phyloP scores from a whole-genome alignment of 1,140 invertebrate genomes.

The Adelges cooleyi region DNA sequence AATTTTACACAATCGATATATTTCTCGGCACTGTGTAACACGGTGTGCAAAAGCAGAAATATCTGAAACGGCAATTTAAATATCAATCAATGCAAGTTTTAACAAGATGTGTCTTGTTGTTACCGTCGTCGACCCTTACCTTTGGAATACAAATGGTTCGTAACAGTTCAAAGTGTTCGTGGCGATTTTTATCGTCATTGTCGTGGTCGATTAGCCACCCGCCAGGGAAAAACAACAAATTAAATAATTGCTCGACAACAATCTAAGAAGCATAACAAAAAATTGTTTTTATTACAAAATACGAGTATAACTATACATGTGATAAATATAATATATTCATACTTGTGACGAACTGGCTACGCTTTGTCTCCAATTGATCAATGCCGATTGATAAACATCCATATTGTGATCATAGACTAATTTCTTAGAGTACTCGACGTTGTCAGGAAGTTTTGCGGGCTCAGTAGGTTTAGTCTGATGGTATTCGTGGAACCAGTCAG shows the following conservation, averaged over 20 bases:
- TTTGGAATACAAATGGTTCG: constrained; percentile 73
- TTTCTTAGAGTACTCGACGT: constrained; percentile 71
- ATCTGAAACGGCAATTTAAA: constrained; percentile 38
- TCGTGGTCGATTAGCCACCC: constrained; percentile 73
- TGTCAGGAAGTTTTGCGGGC: constrained; percentile 44
- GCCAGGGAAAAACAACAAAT: constrained; percentile 78
- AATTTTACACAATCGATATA: constrained; percentile 67
- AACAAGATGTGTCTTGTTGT: no score
- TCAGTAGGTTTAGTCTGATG: constrained; percentile 61
- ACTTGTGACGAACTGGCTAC: constrained; percentile 53
- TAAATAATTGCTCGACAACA: constrained; percentile 69
- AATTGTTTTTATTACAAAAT: no score
- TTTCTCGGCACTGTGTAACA: constrained; percentile 61
- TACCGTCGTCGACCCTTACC: constrained; percentile 33
- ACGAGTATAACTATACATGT: no score
- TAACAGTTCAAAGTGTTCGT: constrained; percentile 57
- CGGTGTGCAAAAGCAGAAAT: constrained; percentile 61
- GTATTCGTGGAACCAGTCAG: constrained; percentile 75
- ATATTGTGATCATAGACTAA: constrained; percentile 73
- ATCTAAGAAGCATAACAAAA: no score
- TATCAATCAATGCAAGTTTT: neutral
- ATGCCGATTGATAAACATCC: constrained; percentile 61
- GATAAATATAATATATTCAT: constrained; percentile 31
- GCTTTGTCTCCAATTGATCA: constrained; percentile 62
- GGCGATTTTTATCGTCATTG: constrained; percentile 38